Evolutionary conservation across 2,797 vertebrate genomes (phyloP).

Genomic region (Acropternis orthonyx): DNA sequence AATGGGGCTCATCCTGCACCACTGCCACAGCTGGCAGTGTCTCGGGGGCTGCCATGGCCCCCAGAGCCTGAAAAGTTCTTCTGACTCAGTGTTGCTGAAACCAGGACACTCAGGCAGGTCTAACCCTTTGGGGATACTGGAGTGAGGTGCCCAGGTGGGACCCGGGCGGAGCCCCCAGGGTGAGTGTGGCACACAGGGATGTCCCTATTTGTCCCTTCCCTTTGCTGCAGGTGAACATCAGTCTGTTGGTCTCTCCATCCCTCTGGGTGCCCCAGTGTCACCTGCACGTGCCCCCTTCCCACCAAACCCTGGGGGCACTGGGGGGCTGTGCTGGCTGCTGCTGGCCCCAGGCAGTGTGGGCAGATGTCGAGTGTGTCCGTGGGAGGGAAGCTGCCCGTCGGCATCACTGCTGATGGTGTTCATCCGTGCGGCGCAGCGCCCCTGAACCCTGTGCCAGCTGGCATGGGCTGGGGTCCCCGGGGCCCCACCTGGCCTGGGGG

Average conservation of each 20-base stretch:
- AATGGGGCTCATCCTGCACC: accelerated
- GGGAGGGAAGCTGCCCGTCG: not conserved
- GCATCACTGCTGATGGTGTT: not conserved
- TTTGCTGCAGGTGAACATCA: not conserved
- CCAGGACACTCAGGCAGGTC: not conserved
- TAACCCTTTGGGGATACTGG: not conserved
- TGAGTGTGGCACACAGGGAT: accelerated
- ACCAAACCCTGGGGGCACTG: accelerated
- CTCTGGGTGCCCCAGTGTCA: accelerated
- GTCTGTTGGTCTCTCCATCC: accelerated
- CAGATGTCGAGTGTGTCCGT: not conserved
- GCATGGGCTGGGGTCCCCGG: accelerated
- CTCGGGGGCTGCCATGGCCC: not conserved
- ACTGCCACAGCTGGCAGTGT: accelerated
- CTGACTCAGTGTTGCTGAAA: not conserved
- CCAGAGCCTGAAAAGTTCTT: not conserved
- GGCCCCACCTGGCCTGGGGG: not conserved
- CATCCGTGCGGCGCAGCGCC: accelerated
- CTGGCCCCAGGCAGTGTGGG: accelerated
- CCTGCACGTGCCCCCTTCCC: not conserved
- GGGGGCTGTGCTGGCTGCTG: accelerated
- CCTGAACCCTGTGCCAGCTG: not conserved
- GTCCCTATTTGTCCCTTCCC: not conserved
- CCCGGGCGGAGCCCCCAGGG: not conserved
- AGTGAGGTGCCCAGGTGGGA: not conserved